Percentiles rank a stretch among this genome's conserved stretches.
Evolutionary conservation across 2,888 invertebrate species (phyloP).

Genomic region (Drosophila paracracens): DNA sequence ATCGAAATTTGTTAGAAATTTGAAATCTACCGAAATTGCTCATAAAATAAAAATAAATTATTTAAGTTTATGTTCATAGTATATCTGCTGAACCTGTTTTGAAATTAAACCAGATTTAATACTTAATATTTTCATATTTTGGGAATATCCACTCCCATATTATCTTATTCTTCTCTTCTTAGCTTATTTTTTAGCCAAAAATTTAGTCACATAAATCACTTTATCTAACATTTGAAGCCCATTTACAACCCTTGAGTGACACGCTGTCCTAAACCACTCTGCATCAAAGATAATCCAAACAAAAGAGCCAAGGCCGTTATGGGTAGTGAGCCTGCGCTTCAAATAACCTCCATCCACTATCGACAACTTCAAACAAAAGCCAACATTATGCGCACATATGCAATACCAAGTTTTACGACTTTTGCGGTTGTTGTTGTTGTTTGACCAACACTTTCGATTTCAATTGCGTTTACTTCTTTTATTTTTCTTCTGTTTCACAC

Average conservation of each 20-base stretch:
- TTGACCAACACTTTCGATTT: conserved; percentile 79
- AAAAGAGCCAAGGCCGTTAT: conserved; percentile 73
- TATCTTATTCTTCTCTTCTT: background rate
- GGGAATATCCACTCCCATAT: background rate
- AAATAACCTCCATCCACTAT: conserved; percentile 46
- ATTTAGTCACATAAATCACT: conserved; percentile 3
- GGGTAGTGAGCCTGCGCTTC: conserved; percentile 68
- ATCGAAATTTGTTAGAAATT: too few relatives aligned
- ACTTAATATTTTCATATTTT: background rate
- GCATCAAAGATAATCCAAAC: conserved; percentile 54
- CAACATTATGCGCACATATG: conserved; percentile 49
- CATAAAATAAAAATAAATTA: background rate
- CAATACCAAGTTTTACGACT: conserved; percentile 53
- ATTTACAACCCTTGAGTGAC: conserved; percentile 22
- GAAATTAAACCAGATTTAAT: background rate
- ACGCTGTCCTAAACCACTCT: conserved; percentile 46
- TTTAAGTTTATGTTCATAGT: background rate
- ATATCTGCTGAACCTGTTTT: background rate
- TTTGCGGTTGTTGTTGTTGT: conserved; percentile 43
- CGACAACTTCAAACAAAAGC: conserved; percentile 40
- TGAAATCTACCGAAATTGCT: background rate
- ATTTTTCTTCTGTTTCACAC: conserved; percentile 40
- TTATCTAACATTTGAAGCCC: background rate
- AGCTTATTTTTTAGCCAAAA: background rate
- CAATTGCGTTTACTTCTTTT: conserved; percentile 75